These are phyloP conservation scores for Ichneumoninae sp. DNA, from an alignment of 2,888 invertebrate species.

Conservation along the genomic window DNA sequence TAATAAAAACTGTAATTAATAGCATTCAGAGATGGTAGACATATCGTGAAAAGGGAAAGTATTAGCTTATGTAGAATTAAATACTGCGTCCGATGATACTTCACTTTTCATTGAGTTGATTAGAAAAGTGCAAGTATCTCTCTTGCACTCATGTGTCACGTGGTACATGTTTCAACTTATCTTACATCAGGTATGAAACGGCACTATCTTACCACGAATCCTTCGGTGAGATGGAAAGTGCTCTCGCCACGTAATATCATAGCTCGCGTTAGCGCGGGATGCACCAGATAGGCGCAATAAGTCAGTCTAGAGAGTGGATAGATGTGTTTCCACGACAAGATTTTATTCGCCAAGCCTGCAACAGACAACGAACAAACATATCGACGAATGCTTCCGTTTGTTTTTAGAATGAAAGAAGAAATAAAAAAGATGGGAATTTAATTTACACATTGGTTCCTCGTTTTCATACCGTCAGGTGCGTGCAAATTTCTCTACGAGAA, in stretches of 20 bases:
- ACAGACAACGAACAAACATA: conserved; percentile 30
- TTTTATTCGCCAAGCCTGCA: conserved; percentile 84
- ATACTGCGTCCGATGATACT: too few species aligned
- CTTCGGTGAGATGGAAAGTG: conserved; percentile 84
- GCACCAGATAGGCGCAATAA: conserved; percentile 86
- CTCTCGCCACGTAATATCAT: conserved; percentile 85
- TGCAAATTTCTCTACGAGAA: too few species aligned
- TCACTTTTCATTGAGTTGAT: too few species aligned
- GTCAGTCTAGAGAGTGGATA: conserved; percentile 86
- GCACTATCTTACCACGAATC: conserved; percentile 84
- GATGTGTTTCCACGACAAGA: conserved; percentile 84
- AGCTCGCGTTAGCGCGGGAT: conserved; percentile 84
- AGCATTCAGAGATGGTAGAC: too few species aligned
- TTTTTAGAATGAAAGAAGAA: background rate
- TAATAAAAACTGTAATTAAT: too few species aligned
- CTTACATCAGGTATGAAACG: background rate
- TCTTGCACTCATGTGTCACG: too few species aligned
- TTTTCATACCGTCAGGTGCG: background rate
- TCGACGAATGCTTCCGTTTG: too few species aligned
- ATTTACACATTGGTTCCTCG: background rate
- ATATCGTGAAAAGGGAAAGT: too few species aligned
- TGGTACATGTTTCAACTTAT: too few species aligned
- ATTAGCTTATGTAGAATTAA: too few species aligned
- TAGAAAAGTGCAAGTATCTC: too few species aligned
- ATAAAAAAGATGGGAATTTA: background rate